Conservation (phyloP, 2,113 vertebrate genomes). For the Phoxinus phoxinus region DNA sequence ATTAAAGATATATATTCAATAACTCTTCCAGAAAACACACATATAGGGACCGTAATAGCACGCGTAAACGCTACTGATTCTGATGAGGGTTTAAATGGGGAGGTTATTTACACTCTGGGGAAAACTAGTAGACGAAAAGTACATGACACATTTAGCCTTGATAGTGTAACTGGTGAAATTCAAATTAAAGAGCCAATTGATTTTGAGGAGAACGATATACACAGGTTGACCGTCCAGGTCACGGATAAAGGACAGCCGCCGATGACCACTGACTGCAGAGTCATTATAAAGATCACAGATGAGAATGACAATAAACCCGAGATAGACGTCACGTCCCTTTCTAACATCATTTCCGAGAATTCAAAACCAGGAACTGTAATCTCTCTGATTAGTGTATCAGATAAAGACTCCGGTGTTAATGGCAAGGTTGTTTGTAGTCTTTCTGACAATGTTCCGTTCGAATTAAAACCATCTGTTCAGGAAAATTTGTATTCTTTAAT, state of each 20-base stretch:
- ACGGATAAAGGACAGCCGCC: slow-evolving; percentile 48
- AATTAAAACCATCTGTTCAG: slow-evolving; percentile 60
- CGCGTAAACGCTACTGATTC: slow-evolving; percentile 35
- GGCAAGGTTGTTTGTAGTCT: slow-evolving; percentile 65
- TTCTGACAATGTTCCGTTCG: slow-evolving; percentile 59
- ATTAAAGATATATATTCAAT: slow-evolving; percentile 40
- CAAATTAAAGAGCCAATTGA: slow-evolving; percentile 47
- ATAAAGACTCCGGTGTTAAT: slow-evolving; percentile 64
- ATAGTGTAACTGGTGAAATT: slow-evolving; percentile 54
- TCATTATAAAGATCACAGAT: slow-evolving; percentile 45
- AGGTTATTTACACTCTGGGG: slow-evolving; percentile 45
- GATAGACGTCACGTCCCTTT: slow-evolving; percentile 46
- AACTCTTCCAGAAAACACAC: slow-evolving; percentile 38
- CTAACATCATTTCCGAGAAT: slow-evolving; percentile 31
- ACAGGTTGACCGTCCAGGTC: slow-evolving; percentile 52
- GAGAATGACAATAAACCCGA: slow-evolving; percentile 48
- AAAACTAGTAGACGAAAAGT: slow-evolving; percentile 32
- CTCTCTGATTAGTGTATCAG: slow-evolving; percentile 60
- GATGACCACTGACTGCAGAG: slow-evolving; percentile 39
- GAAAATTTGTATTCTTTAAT: slow-evolving; percentile 67
- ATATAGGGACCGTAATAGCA: slow-evolving; percentile 24
- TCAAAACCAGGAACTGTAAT: slow-evolving; percentile 51
- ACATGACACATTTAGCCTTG: slow-evolving; percentile 27
- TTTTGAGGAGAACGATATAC: slow-evolving; percentile 52
- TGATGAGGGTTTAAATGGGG: slow-evolving; percentile 47